phyloP scores from a whole-genome alignment of 2,888 invertebrate genomes.

The Lithophane ornitopus region DNA sequence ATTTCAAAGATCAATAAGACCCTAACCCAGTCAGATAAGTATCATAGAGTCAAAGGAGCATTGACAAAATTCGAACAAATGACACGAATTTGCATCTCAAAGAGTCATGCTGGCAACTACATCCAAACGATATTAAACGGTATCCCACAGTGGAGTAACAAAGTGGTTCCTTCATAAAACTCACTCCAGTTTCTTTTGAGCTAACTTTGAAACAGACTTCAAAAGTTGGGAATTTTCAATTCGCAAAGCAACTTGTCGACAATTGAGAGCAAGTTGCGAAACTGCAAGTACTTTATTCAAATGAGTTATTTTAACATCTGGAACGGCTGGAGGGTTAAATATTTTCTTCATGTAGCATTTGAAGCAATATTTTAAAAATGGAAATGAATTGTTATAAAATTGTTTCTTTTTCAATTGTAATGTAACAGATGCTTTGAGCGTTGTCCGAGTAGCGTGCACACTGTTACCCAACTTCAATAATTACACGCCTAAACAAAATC shows the following conservation, averaged over 20 bases:
- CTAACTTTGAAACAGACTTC: slow-evolving; percentile 46
- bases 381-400: background rate
- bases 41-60: slow-evolving; percentile 22
- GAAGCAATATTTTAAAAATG: background rate
- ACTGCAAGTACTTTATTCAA: slow-evolving; percentile 50
- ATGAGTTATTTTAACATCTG: slow-evolving; percentile 54
- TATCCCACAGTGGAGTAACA: slow-evolving; percentile 52
- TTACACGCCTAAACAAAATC: slow-evolving; percentile 81
- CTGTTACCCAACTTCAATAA: slow-evolving; percentile 72
- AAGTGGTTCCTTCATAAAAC: slow-evolving; percentile 51
- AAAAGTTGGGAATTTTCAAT: slow-evolving; percentile 53
- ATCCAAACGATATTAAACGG: slow-evolving; percentile 50
- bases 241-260: slow-evolving; percentile 50
- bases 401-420: slow-evolving; percentile 8
- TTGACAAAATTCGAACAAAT: slow-evolving; percentile 49
- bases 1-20: slow-evolving; percentile 19
- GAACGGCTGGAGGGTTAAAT: slow-evolving; percentile 38
- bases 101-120: slow-evolving; percentile 41
- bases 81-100: slow-evolving; percentile 61
- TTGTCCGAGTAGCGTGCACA: slow-evolving; percentile 67
- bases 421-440: slow-evolving; percentile 21
- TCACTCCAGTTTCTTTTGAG: slow-evolving; percentile 50
- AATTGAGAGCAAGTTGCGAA: slow-evolving; percentile 43
- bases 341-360: slow-evolving; percentile 14
- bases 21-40: slow-evolving; percentile 17